Evolutionary conservation across 2,888 invertebrate genomes (phyloP), one percentile per base, ranked within the genome.

Genomic region (Lochmaea crataegi): DNA sequence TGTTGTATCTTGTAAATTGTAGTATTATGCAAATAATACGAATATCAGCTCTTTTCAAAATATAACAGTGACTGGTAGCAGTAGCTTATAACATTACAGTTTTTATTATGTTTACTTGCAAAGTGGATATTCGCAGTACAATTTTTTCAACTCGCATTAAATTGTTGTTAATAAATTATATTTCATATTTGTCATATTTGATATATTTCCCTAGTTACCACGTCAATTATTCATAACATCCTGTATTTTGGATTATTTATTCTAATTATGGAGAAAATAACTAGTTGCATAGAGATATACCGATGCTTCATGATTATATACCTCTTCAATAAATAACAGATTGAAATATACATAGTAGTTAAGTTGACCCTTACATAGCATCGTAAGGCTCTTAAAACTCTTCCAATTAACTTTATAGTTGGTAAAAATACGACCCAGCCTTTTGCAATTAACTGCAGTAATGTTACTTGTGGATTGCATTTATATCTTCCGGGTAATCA

Each of bases 401-500:
- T 67, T 73, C 78, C 75, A 78, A 76, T 78, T 78, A 78, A 76
- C 75, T 75, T 76, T 74, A 68, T 68, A 71, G 70, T 75, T 75
- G 76, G 72, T 71, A 80, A 79, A 80, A 79, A 79, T 78, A 69
- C 65, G 60, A 79, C 80, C 80, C 80, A 78, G 77, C 80, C 80
- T 79, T 76, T 78, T 78, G 78, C 79, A 80, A 80, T 80, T 80
- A 80, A 79, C 80, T 79, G 71, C 73, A 71, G 75, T 74, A 74
- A 78, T 77, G 76, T 75, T 78, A 77, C 76, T 79, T 69, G 73
- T 75, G 76, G 75, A 77, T 76, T 77, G 69, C 74, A 73, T 73
- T 71, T 73, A 76, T 73, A 76, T 79, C 80, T 80, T 80, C 80
- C 80, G 79, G 80, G 79, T 80, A 80, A 79, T 80, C 71, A 74